Conservation (phyloP, 2,888 invertebrate species). For the Luffia ferchaultella region DNA sequence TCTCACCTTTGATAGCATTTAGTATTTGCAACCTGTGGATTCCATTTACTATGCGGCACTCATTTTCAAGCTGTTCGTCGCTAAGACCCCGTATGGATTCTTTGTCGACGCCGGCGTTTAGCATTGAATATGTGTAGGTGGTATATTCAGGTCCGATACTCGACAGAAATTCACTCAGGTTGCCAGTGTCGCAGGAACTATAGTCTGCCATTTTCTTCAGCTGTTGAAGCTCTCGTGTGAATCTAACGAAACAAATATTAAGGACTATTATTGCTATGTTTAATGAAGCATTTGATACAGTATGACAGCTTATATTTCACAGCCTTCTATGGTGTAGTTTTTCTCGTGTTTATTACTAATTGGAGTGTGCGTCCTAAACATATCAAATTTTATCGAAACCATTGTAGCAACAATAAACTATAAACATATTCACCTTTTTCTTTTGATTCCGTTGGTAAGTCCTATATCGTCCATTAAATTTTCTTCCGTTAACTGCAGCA, state of each 20-base stretch:
- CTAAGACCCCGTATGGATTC: slow-evolving; percentile 85
- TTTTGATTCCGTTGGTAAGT: slow-evolving; percentile 90
- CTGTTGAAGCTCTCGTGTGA: slow-evolving; percentile 90
- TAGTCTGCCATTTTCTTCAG: slow-evolving; percentile 97
- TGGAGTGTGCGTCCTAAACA: too few species aligned
- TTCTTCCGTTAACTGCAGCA: slow-evolving; percentile 90
- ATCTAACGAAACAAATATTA: slow-evolving; percentile 58
- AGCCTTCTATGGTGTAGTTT: too few species aligned
- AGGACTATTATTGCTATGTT: background rate
- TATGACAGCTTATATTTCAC: too few species aligned
- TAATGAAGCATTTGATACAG: too few species aligned
- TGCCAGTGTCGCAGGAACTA: slow-evolving; percentile 91
- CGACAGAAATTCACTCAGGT: slow-evolving; percentile 85
- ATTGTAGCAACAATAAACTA: too few species aligned
- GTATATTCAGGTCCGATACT: slow-evolving; percentile 89
- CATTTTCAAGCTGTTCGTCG: slow-evolving; percentile 90
- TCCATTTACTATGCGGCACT: slow-evolving; percentile 93
- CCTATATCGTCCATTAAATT: slow-evolving; percentile 94
- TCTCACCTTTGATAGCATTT: slow-evolving; percentile 80
- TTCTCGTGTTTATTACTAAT: too few species aligned
- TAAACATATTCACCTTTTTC: slow-evolving; percentile 90
- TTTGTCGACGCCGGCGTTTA: slow-evolving; percentile 94
- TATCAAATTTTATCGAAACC: too few species aligned
- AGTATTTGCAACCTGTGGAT: slow-evolving; percentile 93
- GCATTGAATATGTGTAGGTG: slow-evolving; percentile 96